Evolutionary conservation across 2,888 invertebrate genomes (phyloP), one percentile per base, ranked within the genome.

Genomic region (Archaeoteleia sp.): DNA sequence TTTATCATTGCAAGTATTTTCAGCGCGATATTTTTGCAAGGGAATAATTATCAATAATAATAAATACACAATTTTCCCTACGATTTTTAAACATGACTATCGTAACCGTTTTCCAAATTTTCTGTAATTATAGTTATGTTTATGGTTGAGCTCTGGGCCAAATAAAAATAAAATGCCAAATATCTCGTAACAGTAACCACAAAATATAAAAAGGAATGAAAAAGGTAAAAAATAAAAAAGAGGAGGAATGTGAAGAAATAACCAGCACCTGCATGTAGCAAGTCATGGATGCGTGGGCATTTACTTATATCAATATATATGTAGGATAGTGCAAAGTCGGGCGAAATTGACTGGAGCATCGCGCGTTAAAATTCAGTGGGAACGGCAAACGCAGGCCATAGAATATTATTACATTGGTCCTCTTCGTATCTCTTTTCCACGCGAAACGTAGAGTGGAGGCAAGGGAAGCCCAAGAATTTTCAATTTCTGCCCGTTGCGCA

Each of bases 391-490:
- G 60, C 55, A 45, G 46, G 46, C 35, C 55, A 61, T 60, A 57
- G 61, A 67, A 61, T 67, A 67, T 67, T 60, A 61, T 67, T 67
- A 67, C 57, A 57, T 51, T 34, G 49, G 55, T 55, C 49, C 54
- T 42, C 37, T 34, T 29, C 46, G 55, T 63, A 57, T 65, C 57
- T 65, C 46, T 10, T 23, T 65, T 57, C 54, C 55, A 27, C 20
- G 34, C n/a, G 9, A 13, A 25, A 15, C 13, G 43, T 14, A 40
- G 45, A 57, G 57, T 29, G 20, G 42, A 25, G 32, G 10, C 17
- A 43, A 40, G 61, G 30, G 55, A 49, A 67, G 55, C 55, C 35
- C 23, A 60, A 45, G 67, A 67, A 67, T 67, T 67, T 60, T 67
- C 67, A 67, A 67, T 67, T 67, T 60, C 67, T 39, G 43, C 9